phyloP scores from a whole-genome alignment of 2,888 invertebrate genomes.

The Drosophila birchii region DNA sequence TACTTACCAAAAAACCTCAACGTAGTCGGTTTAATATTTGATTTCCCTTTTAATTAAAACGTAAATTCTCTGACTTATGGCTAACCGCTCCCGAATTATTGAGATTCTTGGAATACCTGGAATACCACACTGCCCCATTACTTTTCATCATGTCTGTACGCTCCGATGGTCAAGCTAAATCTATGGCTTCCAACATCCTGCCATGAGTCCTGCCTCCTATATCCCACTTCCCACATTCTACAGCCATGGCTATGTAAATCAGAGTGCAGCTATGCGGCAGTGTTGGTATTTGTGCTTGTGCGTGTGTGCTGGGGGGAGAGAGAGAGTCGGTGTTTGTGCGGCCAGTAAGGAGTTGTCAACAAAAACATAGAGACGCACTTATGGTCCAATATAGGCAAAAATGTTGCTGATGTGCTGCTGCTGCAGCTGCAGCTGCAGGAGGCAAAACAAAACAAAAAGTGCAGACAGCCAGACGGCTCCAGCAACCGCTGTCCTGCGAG shows the following conservation, averaged over 20 bases:
- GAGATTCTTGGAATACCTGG: background rate
- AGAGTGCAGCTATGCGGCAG: conserved; percentile 30
- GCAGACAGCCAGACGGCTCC: conserved; percentile 42
- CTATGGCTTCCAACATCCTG: conserved; percentile 38
- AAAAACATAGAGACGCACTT: conserved; percentile 78
- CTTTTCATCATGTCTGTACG: conserved; percentile 52
- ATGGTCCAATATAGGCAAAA: conserved; percentile 53
- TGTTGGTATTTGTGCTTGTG: conserved; percentile 23
- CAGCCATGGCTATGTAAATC: conserved; percentile 53
- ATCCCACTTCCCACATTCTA: conserved; percentile 14
- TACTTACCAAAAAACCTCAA: background rate
- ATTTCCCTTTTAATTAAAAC: background rate
- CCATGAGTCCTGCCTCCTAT: conserved; percentile 5
- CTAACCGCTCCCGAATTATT: conserved; percentile 7
- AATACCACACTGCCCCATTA: conserved; percentile 37
- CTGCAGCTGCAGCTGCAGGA: conserved; percentile 48
- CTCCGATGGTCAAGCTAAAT: conserved; percentile 36
- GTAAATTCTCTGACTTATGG: background rate
- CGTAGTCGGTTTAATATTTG: background rate
- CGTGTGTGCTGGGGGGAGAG: conserved; percentile 22
- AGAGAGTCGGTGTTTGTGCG: conserved; percentile 44
- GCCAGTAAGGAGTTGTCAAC: conserved; percentile 74
- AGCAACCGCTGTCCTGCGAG: conserved; percentile 30
- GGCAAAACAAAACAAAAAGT: conserved; percentile 70
- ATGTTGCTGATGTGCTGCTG: conserved; percentile 42